phyloP scores from a whole-genome alignment of 2,888 invertebrate species.

The Tachina lurida region DNA sequence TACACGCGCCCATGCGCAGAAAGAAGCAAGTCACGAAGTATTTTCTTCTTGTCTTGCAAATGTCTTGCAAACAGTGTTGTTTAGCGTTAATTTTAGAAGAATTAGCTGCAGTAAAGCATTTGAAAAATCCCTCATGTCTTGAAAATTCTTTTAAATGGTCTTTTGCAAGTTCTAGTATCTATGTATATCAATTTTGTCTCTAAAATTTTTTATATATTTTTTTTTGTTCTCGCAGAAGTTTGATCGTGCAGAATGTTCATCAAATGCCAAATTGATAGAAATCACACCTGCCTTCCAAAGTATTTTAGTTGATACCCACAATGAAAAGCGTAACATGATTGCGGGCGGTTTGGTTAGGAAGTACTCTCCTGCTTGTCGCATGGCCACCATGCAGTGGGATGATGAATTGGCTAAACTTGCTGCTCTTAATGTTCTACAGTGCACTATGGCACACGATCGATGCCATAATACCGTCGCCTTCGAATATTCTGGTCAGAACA shows the following conservation, averaged over 20 bases:
- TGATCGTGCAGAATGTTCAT: slow-evolving; percentile 26
- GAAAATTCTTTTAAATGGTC: too few relatives aligned
- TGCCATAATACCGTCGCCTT: slow-evolving; percentile 77
- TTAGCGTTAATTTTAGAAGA: too few relatives aligned
- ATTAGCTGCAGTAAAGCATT: too few relatives aligned
- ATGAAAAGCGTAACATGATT: slow-evolving; percentile 64
- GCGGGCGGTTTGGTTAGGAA: slow-evolving; percentile 31
- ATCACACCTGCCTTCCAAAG: slow-evolving; percentile 11
- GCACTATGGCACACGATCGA: slow-evolving; percentile 75
- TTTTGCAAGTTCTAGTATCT: too few relatives aligned
- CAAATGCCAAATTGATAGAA: slow-evolving; percentile 14
- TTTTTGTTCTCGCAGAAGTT: slow-evolving; percentile 21
- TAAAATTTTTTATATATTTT: neutral
- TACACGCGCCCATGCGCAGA: too few relatives aligned
- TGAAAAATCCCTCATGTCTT: too few relatives aligned
- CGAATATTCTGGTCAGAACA: slow-evolving; percentile 71
- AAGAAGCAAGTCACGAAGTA: too few relatives aligned
- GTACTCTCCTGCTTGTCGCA: slow-evolving; percentile 74
- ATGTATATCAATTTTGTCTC: too few relatives aligned
- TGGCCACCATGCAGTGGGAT: slow-evolving; percentile 79
- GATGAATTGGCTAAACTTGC: slow-evolving; percentile 77
- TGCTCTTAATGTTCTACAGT: slow-evolving; percentile 75
- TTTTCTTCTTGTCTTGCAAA: too few relatives aligned
- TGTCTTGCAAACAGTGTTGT: too few relatives aligned
- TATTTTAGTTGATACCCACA: slow-evolving; percentile 49